Base-by-base conservation (phyloP, 1,140 invertebrate species). In the Drosophila pectinifera region DNA sequence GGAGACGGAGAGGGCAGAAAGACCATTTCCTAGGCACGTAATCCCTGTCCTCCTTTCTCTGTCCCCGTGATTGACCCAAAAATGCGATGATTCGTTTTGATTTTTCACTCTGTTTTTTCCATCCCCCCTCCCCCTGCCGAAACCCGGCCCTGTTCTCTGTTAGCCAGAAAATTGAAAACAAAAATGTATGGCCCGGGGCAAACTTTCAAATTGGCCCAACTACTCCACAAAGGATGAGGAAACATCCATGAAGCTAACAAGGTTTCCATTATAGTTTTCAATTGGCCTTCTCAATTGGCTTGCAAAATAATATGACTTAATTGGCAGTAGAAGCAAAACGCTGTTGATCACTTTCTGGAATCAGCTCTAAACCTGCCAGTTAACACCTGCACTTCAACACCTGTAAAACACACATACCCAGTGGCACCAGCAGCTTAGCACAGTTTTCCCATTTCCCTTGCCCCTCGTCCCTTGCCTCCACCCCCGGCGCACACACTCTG, bases 71-170 rank as follows among this genome's bases (percentile, higher is more conserved):
- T 88, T 88, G 83, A 88, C 83, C 83, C 76, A 83, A 89, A 88
- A 80, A 84, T 57, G 80, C 84, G 83, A 73, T 88, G 83, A 89
- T 89, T 89, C 83, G 80, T 75, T 86, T 81, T 82, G 84, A 88
- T 80, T 89, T 85, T 80, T 82, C 68, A 74, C 70, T 63, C 36
- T 74, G 55, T 39, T 74, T 46, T 67, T 20, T 51, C 45, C 41
- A 49, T 26, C 38, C 7, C 20, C 31, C 11, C 22, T n/a, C n/a
- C n/a, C n/a, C 38, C 39, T 41, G 20, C 54, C 34, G 42, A 28
- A 61, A 28, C 22, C 11, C 26, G 45, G 10, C 42, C 5, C 14
- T 24, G 22, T n/a, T 5, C 26, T n/a, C 34, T 36, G 24, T 48
- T 54, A 31, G 31, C 34, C 16, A 18, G 56, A 43, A 83, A 83